Percentiles rank a stretch among this genome's conserved stretches.
These are phyloP conservation scores for Cranoglanis bouderius DNA, from an alignment of 2,113 vertebrate species.

Conservation along the genomic window DNA sequence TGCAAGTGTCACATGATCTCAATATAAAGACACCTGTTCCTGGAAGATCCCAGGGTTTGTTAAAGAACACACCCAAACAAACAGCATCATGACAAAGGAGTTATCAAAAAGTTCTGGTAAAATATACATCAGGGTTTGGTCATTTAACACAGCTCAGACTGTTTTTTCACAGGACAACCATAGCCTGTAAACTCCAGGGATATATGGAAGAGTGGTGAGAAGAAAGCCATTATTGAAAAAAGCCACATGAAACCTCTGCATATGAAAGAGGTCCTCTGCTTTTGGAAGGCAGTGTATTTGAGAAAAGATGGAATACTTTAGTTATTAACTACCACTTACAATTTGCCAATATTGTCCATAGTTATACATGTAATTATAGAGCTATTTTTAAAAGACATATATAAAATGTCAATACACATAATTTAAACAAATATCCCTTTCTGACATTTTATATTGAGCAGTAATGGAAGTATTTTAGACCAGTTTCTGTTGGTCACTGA, in stretches of 20 bases:
- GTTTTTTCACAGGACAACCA: background rate
- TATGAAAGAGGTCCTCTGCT: background rate
- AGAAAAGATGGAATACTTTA: background rate
- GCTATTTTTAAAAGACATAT: background rate
- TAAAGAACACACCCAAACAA: background rate
- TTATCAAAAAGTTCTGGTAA: background rate
- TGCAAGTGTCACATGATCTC: background rate
- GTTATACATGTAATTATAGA: background rate
- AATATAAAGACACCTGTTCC: background rate
- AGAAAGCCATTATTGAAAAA: background rate
- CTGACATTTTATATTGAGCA: background rate
- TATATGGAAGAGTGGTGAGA: background rate
- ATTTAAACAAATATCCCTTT: background rate
- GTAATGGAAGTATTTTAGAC: background rate
- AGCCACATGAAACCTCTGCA: background rate
- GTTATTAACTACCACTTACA: background rate
- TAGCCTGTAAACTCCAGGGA: background rate
- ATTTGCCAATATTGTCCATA: background rate
- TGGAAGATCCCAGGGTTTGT: background rate
- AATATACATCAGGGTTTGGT: background rate
- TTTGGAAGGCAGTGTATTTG: background rate
- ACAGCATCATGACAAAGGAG: background rate
- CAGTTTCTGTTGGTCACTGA: background rate
- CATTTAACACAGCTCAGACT: background rate
- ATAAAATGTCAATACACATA: background rate